phyloP scores from a whole-genome alignment of 2,113 vertebrate genomes.

The Oceanodroma tethys region DNA sequence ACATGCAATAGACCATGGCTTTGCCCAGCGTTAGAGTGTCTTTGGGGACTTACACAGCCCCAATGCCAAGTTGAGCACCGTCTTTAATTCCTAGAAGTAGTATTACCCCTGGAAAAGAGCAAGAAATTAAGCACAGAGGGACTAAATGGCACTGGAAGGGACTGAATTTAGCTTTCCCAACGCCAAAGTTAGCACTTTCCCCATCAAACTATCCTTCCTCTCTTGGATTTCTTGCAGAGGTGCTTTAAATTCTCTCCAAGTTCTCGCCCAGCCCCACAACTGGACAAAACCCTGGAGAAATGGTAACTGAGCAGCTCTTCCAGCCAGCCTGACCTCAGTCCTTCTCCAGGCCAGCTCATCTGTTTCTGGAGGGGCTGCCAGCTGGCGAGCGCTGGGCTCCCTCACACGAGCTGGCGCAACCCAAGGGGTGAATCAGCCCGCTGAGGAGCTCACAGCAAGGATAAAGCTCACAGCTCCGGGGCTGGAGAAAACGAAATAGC shows the following conservation, averaged over 20 bases:
- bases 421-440: conserved; percentile 13
- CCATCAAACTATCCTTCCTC: not conserved
- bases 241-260: not conserved
- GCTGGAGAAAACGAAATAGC: not conserved
- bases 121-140: not conserved
- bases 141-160: not conserved
- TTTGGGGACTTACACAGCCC: not conserved
- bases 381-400: not conserved
- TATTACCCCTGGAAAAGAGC: not conserved
- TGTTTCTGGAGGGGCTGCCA: conserved; percentile 36
- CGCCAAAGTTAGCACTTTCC: not conserved
- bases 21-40: not conserved
- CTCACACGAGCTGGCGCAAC: conserved; percentile 34
- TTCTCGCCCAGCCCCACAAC: not conserved
- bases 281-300: conserved; percentile 7
- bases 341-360: conserved; percentile 21
- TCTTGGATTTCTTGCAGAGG: not conserved
- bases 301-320: not conserved
- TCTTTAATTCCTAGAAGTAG: not conserved
- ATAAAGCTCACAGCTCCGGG: conserved; percentile 55
- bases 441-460: conserved; percentile 20
- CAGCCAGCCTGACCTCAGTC: conserved; percentile 20
- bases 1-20: not conserved
- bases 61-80: not conserved
- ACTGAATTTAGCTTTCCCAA: not conserved